Evolutionary conservation across 2,888 invertebrate genomes (phyloP).

Genomic region (Chloroclysta siterata): DNA sequence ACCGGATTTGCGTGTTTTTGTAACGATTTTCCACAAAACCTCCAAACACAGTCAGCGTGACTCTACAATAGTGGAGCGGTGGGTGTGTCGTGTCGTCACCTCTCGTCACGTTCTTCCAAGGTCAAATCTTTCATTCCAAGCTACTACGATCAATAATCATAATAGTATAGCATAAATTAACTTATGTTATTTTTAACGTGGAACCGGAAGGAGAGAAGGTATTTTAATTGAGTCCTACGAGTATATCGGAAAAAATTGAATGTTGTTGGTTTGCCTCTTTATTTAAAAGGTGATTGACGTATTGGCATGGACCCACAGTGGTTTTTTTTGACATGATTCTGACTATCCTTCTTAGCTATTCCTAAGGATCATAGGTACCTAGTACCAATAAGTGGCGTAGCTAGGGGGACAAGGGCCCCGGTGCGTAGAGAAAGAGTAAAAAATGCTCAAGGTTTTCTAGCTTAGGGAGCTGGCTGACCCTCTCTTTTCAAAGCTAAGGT

Average conservation of each 20-base stretch:
- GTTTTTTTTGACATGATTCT: too few species aligned
- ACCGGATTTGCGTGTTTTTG: too few species aligned
- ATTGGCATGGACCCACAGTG: too few species aligned
- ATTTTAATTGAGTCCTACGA: too few species aligned
- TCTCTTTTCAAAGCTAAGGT: too few species aligned
- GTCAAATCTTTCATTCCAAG: conserved; percentile 7
- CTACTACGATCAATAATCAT: conserved; percentile 4
- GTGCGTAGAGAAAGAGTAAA: too few species aligned
- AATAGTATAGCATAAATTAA: neutral
- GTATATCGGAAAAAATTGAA: neutral
- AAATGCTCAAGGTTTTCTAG: too few species aligned
- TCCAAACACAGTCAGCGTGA: neutral
- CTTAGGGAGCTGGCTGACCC: too few species aligned
- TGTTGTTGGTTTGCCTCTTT: neutral
- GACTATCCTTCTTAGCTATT: too few species aligned
- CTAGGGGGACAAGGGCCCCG: too few species aligned
- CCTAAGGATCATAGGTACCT: too few species aligned
- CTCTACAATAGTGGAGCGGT: conserved; percentile 6
- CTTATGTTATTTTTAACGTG: neutral
- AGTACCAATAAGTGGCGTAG: too few species aligned
- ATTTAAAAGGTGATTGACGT: neutral
- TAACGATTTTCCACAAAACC: neutral
- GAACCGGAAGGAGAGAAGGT: neutral
- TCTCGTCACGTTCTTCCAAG: conserved; percentile 15
- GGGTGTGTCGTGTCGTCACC: conserved; percentile 24